Percentiles rank a stretch among this genome's conserved stretches.
Conservation (phyloP, 2,797 vertebrate species). For the Mormyrus hasselquistii region DNA sequence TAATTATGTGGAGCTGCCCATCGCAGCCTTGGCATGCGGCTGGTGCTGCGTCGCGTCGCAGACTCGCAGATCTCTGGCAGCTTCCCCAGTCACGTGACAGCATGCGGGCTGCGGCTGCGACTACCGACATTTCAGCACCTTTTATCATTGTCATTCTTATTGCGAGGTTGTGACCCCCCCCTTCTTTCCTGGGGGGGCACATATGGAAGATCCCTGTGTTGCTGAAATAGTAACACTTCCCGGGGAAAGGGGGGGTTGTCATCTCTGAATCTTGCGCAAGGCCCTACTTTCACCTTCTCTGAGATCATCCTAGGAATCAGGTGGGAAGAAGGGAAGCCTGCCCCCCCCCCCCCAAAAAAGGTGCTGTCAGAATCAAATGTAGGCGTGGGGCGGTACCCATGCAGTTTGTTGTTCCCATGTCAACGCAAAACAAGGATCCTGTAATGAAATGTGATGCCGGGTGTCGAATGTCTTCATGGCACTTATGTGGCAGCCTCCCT, state of each 20-base stretch:
- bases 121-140: background rate
- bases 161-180: background rate
- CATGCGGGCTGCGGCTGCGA: background rate
- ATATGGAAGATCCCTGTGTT: background rate
- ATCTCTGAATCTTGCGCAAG: background rate
- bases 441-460: conserved; percentile 68
- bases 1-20: conserved; percentile 39
- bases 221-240: background rate
- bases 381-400: conserved; percentile 32
- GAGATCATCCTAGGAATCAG: background rate
- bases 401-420: conserved; percentile 46
- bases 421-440: conserved; percentile 57
- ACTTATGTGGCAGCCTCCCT: conserved; percentile 54
- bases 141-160: background rate
- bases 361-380: background rate
- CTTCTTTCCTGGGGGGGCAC: background rate
- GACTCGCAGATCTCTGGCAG: background rate
- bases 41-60: background rate
- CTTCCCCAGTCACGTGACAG: background rate
- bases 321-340: no score
- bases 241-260: background rate
- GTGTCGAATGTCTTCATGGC: conserved; percentile 54
- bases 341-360: background rate
- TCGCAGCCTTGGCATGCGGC: conserved; percentile 30
- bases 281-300: background rate